phyloP scores from a whole-genome alignment of 2,113 vertebrate genomes.

The Xiphophorus maculatus region DNA sequence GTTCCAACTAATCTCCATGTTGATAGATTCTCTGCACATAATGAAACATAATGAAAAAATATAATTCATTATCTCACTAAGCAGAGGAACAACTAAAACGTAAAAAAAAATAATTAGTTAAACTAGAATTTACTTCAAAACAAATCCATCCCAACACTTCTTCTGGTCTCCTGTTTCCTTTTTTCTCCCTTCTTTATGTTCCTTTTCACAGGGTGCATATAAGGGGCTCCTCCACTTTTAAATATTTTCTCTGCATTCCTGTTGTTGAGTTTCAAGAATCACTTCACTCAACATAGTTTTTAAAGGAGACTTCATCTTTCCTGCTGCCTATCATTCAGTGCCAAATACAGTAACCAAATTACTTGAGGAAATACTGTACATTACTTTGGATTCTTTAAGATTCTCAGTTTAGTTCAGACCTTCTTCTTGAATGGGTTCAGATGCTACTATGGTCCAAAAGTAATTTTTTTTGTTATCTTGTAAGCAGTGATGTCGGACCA shows the following conservation, averaged over 20 bases:
- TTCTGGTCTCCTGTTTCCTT: conserved; percentile 12
- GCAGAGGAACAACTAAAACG: conserved; percentile 8
- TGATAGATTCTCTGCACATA: neutral
- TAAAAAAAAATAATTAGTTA: neutral
- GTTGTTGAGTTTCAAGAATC: conserved; percentile 75
- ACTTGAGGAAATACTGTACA: no score
- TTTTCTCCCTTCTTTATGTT: conserved; percentile 22
- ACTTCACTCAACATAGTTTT: conserved; percentile 70
- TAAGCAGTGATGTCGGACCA: no score
- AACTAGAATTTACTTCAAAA: conserved; percentile 13
- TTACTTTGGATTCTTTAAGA: no score
- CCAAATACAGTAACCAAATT: neutral
- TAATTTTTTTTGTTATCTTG: no score
- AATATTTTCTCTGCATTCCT: conserved; percentile 61
- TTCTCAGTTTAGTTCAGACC: no score
- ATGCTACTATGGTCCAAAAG: no score
- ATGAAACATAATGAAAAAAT: conserved; percentile 14
- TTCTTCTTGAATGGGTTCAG: neutral
- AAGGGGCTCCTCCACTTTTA: conserved; percentile 68
- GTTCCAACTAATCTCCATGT: conserved; percentile 4
- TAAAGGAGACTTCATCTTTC: conserved; percentile 31
- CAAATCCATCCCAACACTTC: conserved; percentile 23
- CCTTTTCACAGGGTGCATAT: conserved; percentile 55
- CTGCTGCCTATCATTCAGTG: conserved; percentile 15
- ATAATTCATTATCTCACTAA: neutral